Conservation (phyloP, 2,797 vertebrate genomes). For the Tragopan temminckii region DNA sequence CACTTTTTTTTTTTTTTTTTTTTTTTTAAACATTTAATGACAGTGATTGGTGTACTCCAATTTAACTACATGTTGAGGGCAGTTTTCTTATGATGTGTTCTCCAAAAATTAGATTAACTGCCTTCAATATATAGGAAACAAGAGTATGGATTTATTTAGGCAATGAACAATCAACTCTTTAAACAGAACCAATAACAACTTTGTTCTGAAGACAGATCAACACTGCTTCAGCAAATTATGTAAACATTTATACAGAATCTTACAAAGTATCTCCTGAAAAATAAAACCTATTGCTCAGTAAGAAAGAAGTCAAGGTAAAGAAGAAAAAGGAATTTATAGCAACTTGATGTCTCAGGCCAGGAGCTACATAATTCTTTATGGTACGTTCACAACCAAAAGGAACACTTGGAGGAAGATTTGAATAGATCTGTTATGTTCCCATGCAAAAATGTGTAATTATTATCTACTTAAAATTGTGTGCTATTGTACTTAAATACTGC, state of each 20-base stretch:
- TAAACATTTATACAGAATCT: background rate
- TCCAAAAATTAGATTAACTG: background rate
- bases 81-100: conserved; percentile 1
- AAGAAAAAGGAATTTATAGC: background rate
- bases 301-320: background rate
- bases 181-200: background rate
- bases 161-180: background rate
- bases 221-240: conserved; percentile 3
- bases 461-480: background rate
- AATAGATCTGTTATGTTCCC: background rate
- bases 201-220: background rate
- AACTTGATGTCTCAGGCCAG: background rate
- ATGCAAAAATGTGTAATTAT: background rate
- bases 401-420: background rate
- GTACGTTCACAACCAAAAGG: conserved; percentile 7
- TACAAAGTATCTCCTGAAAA: background rate
- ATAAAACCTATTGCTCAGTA: conserved; percentile 10
- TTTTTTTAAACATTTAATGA: background rate
- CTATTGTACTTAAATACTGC: background rate
- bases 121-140: conserved; percentile 8
- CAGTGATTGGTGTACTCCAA: background rate
- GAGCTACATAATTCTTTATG: background rate
- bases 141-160: background rate
- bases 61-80: background rate
- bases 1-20: too few relatives aligned